Evolutionary conservation across 2,113 vertebrate genomes (phyloP), one percentile per base, ranked within the genome.

Genomic region (Etheostoma spectabile): DNA sequence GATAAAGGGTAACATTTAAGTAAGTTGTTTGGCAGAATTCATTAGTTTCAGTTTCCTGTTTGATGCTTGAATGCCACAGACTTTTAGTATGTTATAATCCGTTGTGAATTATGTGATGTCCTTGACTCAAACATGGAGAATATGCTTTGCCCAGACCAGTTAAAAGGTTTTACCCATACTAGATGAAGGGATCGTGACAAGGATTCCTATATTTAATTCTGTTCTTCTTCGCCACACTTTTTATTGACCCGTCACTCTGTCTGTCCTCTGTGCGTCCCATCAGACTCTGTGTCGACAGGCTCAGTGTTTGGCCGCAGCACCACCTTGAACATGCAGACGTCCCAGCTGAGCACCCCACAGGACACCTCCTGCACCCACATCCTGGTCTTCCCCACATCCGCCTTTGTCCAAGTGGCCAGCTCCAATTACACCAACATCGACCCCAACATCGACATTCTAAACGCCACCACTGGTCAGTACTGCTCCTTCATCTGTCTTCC

Each of bases 301-400:
- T 99, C 98, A 0, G 98, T 99, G 71, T 99, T 99, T 77, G 97
- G 98, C 83, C 97, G 98, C 86, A 99, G 97, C 94, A 99, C 98
- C 86, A 98, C 98, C 45, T 93, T 99, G 77, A 99, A 97, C 86
- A 98, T 98, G 96, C 97, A 99, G 92, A 98, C 98, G 0, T 98
- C 98, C 12, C 98, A 99, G 93, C 95, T 99, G 80, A 99, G 96
- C 88, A 99, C 98, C 19, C 98, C 98, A 0, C 97, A 99, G 93
- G 98, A 99, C 93, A 99, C 97, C 3, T 99, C 98, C 8, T 99
- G 98, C 94, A 99, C 98, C 71, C 98, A 99, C 64, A 99, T 99
- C 79, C 95, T 99, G 56, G 98, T 99, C 86, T 99, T 99, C 82
- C 98, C 98, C 92, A 99, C 98, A 4, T 99, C 98, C 52, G 97